Percentiles rank a stretch among this genome's conserved stretches.
Conservation (phyloP, 2,888 invertebrate genomes). For the Phasia obesa region DNA sequence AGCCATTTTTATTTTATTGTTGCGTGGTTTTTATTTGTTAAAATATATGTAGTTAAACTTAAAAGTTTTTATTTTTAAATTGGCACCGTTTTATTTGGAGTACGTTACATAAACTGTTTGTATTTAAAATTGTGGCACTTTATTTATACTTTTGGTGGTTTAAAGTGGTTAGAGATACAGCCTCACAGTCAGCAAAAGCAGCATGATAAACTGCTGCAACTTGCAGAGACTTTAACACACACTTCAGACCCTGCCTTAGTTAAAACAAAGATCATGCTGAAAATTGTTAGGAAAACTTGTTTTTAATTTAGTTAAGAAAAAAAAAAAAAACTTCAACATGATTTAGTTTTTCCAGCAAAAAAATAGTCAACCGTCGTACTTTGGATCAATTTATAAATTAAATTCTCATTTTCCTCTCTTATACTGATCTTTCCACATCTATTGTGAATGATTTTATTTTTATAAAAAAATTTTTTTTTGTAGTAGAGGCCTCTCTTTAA, state of each 20-base stretch:
- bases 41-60: conserved; percentile 38
- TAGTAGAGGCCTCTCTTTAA: neutral
- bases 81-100: conserved; percentile 61
- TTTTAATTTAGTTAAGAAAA: conserved; percentile 37
- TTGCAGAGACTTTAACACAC: neutral
- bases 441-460: conserved; percentile 40
- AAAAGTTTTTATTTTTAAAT: conserved; percentile 40
- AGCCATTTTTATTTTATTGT: conserved; percentile 65
- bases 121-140: conserved; percentile 57
- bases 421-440: neutral
- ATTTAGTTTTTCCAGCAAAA: conserved; percentile 62
- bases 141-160: conserved; percentile 63
- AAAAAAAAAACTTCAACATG: conserved; percentile 45
- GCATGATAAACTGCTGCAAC: conserved; percentile 14
- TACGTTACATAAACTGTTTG: conserved; percentile 60
- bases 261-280: conserved; percentile 21
- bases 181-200: neutral
- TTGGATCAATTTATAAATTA: neutral
- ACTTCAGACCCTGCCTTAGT: neutral
- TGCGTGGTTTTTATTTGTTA: conserved; percentile 34
- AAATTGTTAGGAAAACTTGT: conserved; percentile 52
- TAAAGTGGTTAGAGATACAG: conserved; percentile 1
- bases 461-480: neutral
- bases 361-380: neutral
- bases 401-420: conserved; percentile 22